These are phyloP conservation scores for Tetragonula clypearis DNA, from an alignment of 1,140 invertebrate genomes.

Conservation along the genomic window DNA sequence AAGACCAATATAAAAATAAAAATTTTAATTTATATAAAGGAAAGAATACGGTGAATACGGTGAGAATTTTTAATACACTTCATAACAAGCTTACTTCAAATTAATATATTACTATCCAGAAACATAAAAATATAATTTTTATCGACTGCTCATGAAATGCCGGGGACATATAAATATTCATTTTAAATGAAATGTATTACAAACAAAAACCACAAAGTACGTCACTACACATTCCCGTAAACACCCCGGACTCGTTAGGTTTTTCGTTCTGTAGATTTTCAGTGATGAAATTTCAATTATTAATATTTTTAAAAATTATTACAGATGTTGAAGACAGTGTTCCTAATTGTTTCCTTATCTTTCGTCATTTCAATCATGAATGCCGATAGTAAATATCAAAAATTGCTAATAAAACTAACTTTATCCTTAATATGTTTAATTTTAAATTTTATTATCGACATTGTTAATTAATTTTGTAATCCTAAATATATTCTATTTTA, in stretches of 20 bases:
- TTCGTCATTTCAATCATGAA: background rate
- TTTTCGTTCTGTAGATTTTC: background rate
- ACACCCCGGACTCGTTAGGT: background rate
- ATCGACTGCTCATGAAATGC: too few relatives aligned
- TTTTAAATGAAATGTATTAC: too few relatives aligned
- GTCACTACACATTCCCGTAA: too few relatives aligned
- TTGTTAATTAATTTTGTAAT: background rate
- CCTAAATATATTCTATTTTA: background rate
- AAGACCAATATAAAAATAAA: background rate
- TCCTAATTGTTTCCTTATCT: background rate
- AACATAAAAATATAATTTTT: too few relatives aligned
- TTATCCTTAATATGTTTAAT: background rate
- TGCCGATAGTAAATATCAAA: constrained; percentile 38
- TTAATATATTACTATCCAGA: too few relatives aligned
- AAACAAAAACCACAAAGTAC: too few relatives aligned
- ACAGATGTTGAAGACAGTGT: constrained; percentile 10
- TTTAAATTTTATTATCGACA: background rate
- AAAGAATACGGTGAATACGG: too few relatives aligned
- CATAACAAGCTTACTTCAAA: too few relatives aligned
- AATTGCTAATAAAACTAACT: background rate
- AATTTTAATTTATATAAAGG: background rate
- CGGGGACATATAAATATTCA: too few relatives aligned
- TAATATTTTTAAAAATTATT: background rate
- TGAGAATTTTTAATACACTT: background rate
- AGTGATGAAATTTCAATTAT: background rate